A percentile compares a stretch with the other conserved stretches of the same genome.
Evolutionary conservation across 2,113 vertebrate species (phyloP).

Genomic region (Caranx ignobilis): DNA sequence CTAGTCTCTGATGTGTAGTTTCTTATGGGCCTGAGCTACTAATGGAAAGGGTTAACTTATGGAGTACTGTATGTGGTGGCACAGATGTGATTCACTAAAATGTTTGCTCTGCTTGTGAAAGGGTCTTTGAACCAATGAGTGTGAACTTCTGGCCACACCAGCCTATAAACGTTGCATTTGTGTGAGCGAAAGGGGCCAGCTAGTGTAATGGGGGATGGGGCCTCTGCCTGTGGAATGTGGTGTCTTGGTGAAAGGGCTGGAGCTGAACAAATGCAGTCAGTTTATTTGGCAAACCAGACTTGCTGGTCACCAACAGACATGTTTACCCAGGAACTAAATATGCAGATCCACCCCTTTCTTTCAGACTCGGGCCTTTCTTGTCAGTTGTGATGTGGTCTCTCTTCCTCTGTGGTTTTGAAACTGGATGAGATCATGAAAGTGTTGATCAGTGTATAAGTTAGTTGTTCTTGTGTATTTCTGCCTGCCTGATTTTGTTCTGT

Average conservation of each 20-base stretch:
- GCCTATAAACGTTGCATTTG: constrained; percentile 83
- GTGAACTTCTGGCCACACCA: constrained; percentile 82
- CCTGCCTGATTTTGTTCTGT: constrained; percentile 45
- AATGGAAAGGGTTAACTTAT: constrained; percentile 58
- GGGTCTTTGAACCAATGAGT: constrained; percentile 83
- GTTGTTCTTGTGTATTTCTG: neutral
- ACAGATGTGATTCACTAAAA: constrained; percentile 79
- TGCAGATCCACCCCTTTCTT: constrained; percentile 57
- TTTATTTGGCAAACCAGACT: constrained; percentile 82
- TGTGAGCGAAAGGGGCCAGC: constrained; percentile 77
- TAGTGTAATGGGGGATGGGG: constrained; percentile 78
- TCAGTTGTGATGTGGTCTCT: neutral
- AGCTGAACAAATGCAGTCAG: constrained; percentile 80
- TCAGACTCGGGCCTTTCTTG: constrained; percentile 19
- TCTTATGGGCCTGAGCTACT: neutral
- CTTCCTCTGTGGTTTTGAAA: constrained; percentile 12
- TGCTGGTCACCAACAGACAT: constrained; percentile 68
- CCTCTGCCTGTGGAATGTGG: constrained; percentile 82
- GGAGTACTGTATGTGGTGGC: constrained; percentile 69
- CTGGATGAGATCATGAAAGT: constrained; percentile 8
- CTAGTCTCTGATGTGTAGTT: neutral
- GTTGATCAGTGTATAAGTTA: neutral
- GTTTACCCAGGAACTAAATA: constrained; percentile 73
- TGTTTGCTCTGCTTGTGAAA: constrained; percentile 82
- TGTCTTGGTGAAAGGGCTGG: constrained; percentile 80